These are phyloP conservation scores for Trematomus loennbergii DNA, from an alignment of 2,113 vertebrate genomes.

Conservation along the genomic window DNA sequence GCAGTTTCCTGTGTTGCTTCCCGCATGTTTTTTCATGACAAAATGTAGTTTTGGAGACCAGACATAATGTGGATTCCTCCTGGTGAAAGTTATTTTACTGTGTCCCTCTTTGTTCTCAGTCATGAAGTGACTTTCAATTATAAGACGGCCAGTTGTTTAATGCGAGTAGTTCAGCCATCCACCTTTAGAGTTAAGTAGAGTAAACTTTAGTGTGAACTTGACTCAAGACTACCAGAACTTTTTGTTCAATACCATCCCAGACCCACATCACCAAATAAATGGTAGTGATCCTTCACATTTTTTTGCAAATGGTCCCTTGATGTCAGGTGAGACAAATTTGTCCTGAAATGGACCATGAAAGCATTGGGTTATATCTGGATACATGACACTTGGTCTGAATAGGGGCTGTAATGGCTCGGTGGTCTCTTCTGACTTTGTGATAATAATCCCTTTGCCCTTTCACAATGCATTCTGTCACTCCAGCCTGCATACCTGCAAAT, in stretches of 20 bases:
- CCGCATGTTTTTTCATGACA: no score
- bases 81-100: no score
- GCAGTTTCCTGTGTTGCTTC: no score
- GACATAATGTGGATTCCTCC: no score
- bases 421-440: constrained; percentile 39
- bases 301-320: background rate
- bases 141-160: no score
- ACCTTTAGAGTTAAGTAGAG: no score
- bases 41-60: no score
- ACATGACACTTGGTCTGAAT: constrained; percentile 11
- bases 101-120: no score
- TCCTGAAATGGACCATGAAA: constrained; percentile 16
- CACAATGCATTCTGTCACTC: constrained; percentile 37
- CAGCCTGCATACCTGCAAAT: constrained; percentile 39
- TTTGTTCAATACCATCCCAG: background rate
- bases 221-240: background rate
- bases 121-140: no score
- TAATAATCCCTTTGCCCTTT: constrained; percentile 29
- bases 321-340: constrained; percentile 2
- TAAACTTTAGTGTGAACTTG: no score
- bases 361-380: constrained; percentile 37
- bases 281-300: background rate
- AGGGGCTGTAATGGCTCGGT: constrained; percentile 36
- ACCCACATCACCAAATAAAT: background rate
- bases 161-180: no score